Evolutionary conservation across 2,888 invertebrate species (phyloP), one percentile per base, ranked within the genome.

Genomic region (Cheilosia pagana): DNA sequence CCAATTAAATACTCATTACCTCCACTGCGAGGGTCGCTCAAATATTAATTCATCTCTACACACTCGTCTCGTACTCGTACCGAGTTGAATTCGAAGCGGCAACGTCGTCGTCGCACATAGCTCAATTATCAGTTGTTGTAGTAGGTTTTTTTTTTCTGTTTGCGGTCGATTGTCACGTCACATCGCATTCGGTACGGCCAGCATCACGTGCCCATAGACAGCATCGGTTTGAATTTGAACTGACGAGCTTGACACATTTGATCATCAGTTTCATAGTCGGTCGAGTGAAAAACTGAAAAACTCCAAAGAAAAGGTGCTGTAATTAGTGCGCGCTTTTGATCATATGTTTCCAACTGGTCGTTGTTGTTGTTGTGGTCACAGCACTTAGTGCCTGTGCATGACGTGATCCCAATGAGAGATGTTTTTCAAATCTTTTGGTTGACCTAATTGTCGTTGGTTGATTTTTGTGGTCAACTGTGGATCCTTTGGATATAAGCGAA

Each of bases 151-250:
- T 19, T 48, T 59, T 35, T 50, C 50, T 52, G 59, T 60, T 71
- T 85, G 81, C 57, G 81, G 85, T 81, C 43, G 81, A 71, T 76
- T 76, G 81, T 85, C 75, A 85, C 71, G 81, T 76, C 85, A 85
- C 48, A 75, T 85, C 76, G 65, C 55, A 85, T 85, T 83, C 16
- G 48, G 67, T 63, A 57, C n/a, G 45, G 43, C 68, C 48, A 72
- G 53, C 65, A 71, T 82, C 75, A 67, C 71, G 71, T 85, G 81
- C 41, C 45, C 75, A 81, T 81, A 81, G 85, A 76, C 81, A 81
- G 71, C 81, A 81, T 85, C 85, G 48, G 81, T 76, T 81, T 75
- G 48, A 50, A 85, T 85, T 71, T 76, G 74, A 31, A 21, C 67
- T 67, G 85, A 76, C 85, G 57, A 50, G 50, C 67, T 19, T 85